Base-by-base conservation (phyloP, 92 coral and sea anemone genomes). In the Palythoa grandis region DNA sequence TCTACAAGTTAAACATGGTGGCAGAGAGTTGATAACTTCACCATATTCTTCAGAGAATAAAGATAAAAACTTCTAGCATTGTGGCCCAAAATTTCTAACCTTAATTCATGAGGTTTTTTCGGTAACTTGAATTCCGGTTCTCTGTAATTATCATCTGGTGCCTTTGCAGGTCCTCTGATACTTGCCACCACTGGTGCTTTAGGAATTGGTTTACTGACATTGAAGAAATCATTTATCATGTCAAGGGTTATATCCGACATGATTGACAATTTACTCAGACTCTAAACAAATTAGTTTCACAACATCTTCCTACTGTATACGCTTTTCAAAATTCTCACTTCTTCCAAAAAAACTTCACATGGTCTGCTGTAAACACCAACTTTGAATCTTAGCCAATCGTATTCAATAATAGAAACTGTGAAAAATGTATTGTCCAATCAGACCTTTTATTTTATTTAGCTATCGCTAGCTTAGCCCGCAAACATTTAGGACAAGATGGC, bases 181-280 rank as follows among this genome's bases (percentile, higher is more conserved):
- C 58, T 87, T 14, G 92, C 93, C 6, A 88, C 87, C 11, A 86
- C 86, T 66, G 92, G 88, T 0, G 92, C 89, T 74, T 83, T 84
- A 13, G 94, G 76, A 56, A 86, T 86, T 53, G 99, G 98, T 74
- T 92, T 91, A 19, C 83, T 79, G n/a, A 96, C 85, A 77, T 92
- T 92, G 76, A 90, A 96, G 79, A 96, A 96, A 86, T 94, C 95
- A 37, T 90, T 86, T 24, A 96, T 87, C 93, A 91, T 92, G 43
- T 92, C 91, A 39, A 91, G 86, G 63, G 93, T 93, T 5, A 96
- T 96, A 86, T 96, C 98, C 73, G 88, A 82, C 98, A 94, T 94
- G 65, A 25, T 78, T 70, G 83, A 11, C 77, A 54, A 76, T 11
- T 23, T 24, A 13, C 2, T 23, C 23, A 29, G 35, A 29, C 38